These are phyloP conservation scores for Galerucella nymphaeae DNA, from an alignment of 2,888 invertebrate species.

Conservation along the genomic window DNA sequence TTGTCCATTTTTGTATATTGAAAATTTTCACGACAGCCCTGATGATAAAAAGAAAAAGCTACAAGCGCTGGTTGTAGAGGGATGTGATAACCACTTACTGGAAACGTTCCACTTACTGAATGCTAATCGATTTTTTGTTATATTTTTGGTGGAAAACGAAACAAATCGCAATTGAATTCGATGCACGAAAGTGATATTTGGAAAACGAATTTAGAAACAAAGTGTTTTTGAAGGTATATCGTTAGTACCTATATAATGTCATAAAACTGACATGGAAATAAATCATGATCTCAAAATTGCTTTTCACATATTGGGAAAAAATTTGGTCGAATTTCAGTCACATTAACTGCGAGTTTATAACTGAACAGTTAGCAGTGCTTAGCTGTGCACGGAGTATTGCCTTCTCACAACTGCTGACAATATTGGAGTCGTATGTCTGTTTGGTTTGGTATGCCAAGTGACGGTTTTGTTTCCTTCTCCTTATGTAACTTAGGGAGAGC, in stretches of 20 bases:
- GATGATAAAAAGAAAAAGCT: conserved; percentile 13
- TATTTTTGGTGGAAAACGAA: conserved; percentile 16
- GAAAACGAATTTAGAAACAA: background rate
- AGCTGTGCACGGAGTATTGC: too few relatives aligned
- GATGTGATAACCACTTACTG: conserved; percentile 32
- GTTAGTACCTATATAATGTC: background rate
- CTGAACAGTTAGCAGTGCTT: too few relatives aligned
- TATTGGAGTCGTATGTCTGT: too few relatives aligned
- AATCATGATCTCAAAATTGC: background rate
- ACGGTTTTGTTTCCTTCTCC: too few relatives aligned
- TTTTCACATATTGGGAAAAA: too few relatives aligned
- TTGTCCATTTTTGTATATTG: background rate
- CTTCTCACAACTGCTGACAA: too few relatives aligned
- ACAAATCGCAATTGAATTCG: conserved; percentile 25
- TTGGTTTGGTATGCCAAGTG: too few relatives aligned
- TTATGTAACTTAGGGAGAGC: too few relatives aligned
- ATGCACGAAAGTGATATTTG: conserved; percentile 9
- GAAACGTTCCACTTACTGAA: conserved; percentile 37
- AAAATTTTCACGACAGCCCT: background rate
- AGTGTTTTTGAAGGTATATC: background rate
- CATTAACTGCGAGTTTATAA: too few relatives aligned
- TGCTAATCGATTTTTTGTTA: conserved; percentile 25
- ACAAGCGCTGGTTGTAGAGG: conserved; percentile 27
- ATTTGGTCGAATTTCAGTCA: too few relatives aligned
- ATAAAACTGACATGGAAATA: background rate